Evolutionary conservation across 2,888 invertebrate species (phyloP).

Genomic region (Lycaena phlaeas): DNA sequence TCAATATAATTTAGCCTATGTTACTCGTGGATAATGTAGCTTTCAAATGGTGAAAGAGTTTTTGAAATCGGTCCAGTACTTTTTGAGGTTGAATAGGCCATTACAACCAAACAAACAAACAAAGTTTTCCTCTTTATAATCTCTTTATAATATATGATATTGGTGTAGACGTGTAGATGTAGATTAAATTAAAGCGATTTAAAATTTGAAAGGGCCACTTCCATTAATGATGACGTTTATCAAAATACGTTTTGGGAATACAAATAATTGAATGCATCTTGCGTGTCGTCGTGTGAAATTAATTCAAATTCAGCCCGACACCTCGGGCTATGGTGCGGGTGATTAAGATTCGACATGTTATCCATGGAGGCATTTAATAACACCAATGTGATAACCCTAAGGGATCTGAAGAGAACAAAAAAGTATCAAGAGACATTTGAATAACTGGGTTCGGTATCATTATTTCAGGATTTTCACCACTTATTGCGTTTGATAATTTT

Average conservation of each 20-base stretch:
- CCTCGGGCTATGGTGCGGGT: constrained; percentile 40
- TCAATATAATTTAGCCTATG: too few species aligned
- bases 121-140: too few species aligned
- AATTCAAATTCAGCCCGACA: constrained; percentile 44
- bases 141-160: too few species aligned
- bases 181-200: too few species aligned
- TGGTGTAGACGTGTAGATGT: too few species aligned
- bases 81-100: too few species aligned
- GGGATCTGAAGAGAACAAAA: constrained; percentile 19
- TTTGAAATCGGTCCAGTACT: too few species aligned
- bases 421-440: not conserved
- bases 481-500: too few species aligned
- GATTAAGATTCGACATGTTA: constrained; percentile 60
- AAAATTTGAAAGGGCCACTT: constrained; percentile 5
- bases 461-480: too few species aligned
- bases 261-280: constrained; percentile 2
- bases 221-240: constrained; percentile 1
- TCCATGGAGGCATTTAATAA: constrained; percentile 58
- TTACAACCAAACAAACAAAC: too few species aligned
- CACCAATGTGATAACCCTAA: constrained; percentile 59
- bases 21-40: too few species aligned
- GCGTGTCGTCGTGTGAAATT: constrained; percentile 43
- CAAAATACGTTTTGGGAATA: not conserved
- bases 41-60: too few species aligned
- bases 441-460: not conserved